Conservation (phyloP, 2,113 vertebrate species). For the Onychostoma macrolepis region DNA sequence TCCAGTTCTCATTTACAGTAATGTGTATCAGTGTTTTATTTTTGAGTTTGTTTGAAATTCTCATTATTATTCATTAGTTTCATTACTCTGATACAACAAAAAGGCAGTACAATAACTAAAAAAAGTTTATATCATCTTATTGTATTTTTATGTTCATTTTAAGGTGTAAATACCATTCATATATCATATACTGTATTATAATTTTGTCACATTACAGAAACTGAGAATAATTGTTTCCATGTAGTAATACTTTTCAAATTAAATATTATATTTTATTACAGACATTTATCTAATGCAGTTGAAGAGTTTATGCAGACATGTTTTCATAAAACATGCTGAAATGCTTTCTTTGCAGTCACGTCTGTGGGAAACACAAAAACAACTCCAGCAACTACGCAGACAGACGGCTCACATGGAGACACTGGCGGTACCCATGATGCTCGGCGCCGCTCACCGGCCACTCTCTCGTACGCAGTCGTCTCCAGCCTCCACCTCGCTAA, state of each 20-base stretch:
- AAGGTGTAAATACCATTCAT: background rate
- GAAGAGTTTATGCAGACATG: background rate
- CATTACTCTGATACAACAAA: background rate
- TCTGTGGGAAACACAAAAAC: slow-evolving; percentile 90
- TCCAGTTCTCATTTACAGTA: background rate
- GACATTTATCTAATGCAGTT: background rate
- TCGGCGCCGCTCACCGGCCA: slow-evolving; percentile 76
- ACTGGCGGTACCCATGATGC: slow-evolving; percentile 70
- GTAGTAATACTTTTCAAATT: background rate
- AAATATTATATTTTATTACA: background rate
- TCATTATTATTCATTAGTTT: background rate
- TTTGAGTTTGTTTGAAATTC: background rate
- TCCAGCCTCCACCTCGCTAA: slow-evolving; percentile 84
- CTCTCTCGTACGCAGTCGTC: slow-evolving; percentile 87
- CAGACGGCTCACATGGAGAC: slow-evolving; percentile 78
- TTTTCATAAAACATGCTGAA: background rate
- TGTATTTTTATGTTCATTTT: background rate
- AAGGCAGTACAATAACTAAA: background rate
- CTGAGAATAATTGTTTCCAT: background rate
- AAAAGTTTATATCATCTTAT: background rate
- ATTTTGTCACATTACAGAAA: background rate
- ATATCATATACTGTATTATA: background rate
- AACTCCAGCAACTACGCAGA: slow-evolving; percentile 80
- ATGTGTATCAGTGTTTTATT: background rate
- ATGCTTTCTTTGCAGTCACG: slow-evolving; percentile 72